Percentiles rank a stretch among this genome's conserved stretches.
These are phyloP conservation scores for Burhinus oedicnemus DNA, from an alignment of 2,113 vertebrate genomes.

Conservation along the genomic window DNA sequence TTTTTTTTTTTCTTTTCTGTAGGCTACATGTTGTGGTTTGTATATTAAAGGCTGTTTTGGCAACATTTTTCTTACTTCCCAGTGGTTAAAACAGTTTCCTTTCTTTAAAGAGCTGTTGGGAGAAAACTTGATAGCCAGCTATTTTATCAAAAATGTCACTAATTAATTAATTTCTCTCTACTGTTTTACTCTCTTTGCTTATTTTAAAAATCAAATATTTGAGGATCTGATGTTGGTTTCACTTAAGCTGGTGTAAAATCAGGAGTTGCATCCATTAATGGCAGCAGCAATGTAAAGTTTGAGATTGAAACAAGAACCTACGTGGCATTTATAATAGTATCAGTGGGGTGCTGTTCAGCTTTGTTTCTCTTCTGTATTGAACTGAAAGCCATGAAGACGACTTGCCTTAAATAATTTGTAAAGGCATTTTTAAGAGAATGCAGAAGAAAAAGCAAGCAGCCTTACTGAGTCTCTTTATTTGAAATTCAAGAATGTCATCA, in stretches of 20 bases:
- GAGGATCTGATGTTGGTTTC: background rate
- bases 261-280: background rate
- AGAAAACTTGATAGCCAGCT: background rate
- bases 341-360: background rate
- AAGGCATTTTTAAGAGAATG: constrained; percentile 5
- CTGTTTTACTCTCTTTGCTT: background rate
- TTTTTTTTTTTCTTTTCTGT: background rate
- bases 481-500: constrained; percentile 50
- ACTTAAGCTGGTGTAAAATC: background rate
- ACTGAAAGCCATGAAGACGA: background rate
- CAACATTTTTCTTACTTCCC: background rate
- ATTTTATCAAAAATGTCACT: background rate
- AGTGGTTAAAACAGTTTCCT: background rate
- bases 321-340: background rate
- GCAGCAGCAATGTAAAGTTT: background rate
- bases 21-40: background rate
- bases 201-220: background rate
- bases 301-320: background rate
- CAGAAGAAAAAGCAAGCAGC: background rate
- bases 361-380: background rate
- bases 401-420: constrained; percentile 24
- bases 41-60: background rate
- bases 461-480: background rate
- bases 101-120: background rate
- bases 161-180: background rate